A percentile compares a stretch with the other conserved stretches of the same genome.
Conservation (phyloP, 2,797 vertebrate genomes). For the Poliocrania exsul region DNA sequence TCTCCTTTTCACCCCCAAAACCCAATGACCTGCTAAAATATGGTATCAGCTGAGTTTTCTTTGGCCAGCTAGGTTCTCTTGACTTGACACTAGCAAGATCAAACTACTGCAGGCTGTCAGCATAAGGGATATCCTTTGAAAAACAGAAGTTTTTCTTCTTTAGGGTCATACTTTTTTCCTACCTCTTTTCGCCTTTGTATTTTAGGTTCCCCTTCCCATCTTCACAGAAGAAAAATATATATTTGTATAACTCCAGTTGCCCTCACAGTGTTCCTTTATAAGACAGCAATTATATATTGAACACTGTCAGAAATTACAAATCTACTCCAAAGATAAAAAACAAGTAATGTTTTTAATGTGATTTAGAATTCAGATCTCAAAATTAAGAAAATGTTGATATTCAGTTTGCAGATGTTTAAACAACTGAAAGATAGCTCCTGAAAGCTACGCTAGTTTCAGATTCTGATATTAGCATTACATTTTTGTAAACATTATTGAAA, state of each 20-base stretch:
- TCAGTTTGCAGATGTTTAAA: neutral
- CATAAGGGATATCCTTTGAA: conserved; percentile 82
- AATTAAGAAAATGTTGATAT: neutral
- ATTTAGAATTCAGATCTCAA: neutral
- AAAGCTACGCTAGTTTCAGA: neutral
- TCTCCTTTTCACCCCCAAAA: conserved; percentile 70
- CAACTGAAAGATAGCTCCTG: neutral
- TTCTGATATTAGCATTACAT: neutral
- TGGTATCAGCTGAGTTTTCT: conserved; percentile 74
- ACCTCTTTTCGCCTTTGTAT: conserved; percentile 1
- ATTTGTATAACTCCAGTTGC: neutral
- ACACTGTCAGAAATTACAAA: neutral
- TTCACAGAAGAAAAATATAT: neutral
- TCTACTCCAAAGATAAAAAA: neutral
- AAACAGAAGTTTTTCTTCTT: conserved; percentile 73
- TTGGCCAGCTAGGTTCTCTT: conserved; percentile 73
- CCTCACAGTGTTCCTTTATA: neutral
- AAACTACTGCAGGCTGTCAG: conserved; percentile 74
- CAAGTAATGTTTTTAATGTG: neutral
- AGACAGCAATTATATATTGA: neutral
- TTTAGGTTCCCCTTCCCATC: conserved; percentile 3
- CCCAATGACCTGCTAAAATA: conserved; percentile 71
- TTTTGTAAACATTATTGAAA: neutral
- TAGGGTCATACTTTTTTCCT: neutral
- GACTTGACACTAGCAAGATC: conserved; percentile 67